These are phyloP conservation scores for Platorchestia sp. DNA, from an alignment of 1,140 invertebrate species.

Conservation along the genomic window DNA sequence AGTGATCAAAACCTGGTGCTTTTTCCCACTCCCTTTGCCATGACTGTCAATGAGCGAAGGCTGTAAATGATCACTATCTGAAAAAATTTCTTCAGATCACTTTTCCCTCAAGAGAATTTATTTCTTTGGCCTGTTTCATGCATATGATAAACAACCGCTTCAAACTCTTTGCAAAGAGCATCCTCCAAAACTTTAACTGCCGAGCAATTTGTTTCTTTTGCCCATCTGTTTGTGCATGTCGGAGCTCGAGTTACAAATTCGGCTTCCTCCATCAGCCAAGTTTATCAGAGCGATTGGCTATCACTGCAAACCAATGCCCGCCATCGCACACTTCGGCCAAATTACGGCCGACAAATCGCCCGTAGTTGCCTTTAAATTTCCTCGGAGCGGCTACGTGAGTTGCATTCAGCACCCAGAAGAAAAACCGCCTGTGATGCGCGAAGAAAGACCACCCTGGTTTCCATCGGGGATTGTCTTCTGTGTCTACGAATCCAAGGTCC, in stretches of 20 bases:
- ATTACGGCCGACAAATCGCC: conserved; percentile 18
- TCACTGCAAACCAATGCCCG: neutral
- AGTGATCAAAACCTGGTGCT: neutral
- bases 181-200: neutral
- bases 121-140: neutral
- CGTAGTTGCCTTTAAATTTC: neutral
- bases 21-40: neutral
- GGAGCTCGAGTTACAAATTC: neutral
- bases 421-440: neutral
- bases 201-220: neutral
- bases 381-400: conserved; percentile 9
- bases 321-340: neutral
- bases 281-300: neutral
- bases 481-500: neutral
- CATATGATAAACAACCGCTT: neutral
- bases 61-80: no score
- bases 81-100: neutral
- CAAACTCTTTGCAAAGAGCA: neutral
- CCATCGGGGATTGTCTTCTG: neutral
- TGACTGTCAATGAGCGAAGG: neutral
- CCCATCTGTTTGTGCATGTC: neutral
- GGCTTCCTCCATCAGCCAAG: neutral
- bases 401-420: neutral
- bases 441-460: neutral
- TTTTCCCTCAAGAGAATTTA: neutral